Evolutionary conservation across 2,797 vertebrate species (phyloP).

Genomic region (Salarias fasciatus): DNA sequence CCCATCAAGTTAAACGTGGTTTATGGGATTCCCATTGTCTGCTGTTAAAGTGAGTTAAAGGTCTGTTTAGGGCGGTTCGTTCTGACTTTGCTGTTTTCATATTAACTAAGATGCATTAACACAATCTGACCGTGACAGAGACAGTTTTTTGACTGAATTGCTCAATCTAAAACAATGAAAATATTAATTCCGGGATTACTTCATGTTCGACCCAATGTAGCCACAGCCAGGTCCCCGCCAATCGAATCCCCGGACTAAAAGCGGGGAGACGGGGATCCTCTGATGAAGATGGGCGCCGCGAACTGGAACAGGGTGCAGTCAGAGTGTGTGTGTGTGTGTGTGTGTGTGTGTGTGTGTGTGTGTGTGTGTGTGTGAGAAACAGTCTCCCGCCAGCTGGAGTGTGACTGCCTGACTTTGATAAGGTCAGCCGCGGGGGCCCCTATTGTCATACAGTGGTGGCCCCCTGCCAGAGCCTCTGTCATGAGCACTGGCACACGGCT

Average conservation of each 20-base stretch:
- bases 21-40: neutral
- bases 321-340: constrained; percentile 29
- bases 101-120: neutral
- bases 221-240: constrained; percentile 19
- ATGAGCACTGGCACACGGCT: constrained; percentile 56
- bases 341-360: constrained; percentile 38
- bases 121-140: neutral
- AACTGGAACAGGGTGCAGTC: constrained; percentile 53
- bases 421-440: constrained; percentile 70
- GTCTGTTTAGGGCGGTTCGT: neutral
- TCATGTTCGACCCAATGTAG: neutral
- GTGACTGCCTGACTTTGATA: constrained; percentile 78
- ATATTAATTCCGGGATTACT: constrained; percentile 2
- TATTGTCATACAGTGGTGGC: constrained; percentile 67
- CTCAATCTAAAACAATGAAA: neutral
- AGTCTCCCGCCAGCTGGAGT: constrained; percentile 63
- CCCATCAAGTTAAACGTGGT: constrained; percentile 22
- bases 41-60: too few relatives aligned
- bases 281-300: constrained; percentile 49
- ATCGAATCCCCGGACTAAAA: constrained; percentile 39
- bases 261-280: constrained; percentile 25
- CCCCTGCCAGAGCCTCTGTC: constrained; percentile 67
- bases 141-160: neutral
- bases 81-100: neutral
- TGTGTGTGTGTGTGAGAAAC: constrained; percentile 36